Base-by-base conservation (phyloP, 2,888 invertebrate species). In the Chloroclystis v-ata region DNA sequence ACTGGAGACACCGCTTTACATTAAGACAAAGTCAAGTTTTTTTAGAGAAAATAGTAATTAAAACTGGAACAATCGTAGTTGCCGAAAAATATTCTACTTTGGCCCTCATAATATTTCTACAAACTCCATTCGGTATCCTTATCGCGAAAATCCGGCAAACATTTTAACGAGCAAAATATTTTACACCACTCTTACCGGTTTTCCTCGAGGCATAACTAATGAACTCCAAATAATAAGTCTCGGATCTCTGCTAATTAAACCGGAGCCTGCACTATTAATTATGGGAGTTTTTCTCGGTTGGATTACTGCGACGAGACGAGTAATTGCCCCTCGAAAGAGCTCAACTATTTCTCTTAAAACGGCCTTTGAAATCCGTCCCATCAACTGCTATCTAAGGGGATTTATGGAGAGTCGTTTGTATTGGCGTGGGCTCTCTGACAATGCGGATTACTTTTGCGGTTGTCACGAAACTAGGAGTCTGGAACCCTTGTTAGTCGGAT, bases 191-290 rank as follows among this genome's bases (percentile, higher is more conserved):
- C n/a, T n/a, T n/a, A n/a, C n/a, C n/a, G n/a, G n/a, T n/a, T n/a
- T n/a, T n/a, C n/a, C n/a, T n/a, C n/a, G n/a, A n/a, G 54, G 57
- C 52, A 56, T 49, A 54, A 63, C 43, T 60, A 66, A 69, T 61
- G 57, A 69, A 72, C 68, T 68, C 63, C 61, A 70, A 71, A 75
- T 72, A 72, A 72, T 63, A 63, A 66, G 59, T 49, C 53, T 37
- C 54, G 71, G 70, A 77, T 72, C 73, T 61, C 62, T 66, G 67
- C 75, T 82, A 82, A 83, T 83, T 76, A 82, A 80, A 78, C 79
- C 72, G 63, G 70, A 67, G 70, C 74, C 75, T 75, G 73, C 70
- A 75, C 78, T 83, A 82, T 84, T 82, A 82, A 84, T 82, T 81
- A 82, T 71, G 62, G 50, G 75, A 76, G 75, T 79, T 84, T 82